A percentile compares a stretch with the other conserved stretches of the same genome.
Evolutionary conservation across 2,797 vertebrate species (phyloP).

Genomic region (Chelmon rostratus): DNA sequence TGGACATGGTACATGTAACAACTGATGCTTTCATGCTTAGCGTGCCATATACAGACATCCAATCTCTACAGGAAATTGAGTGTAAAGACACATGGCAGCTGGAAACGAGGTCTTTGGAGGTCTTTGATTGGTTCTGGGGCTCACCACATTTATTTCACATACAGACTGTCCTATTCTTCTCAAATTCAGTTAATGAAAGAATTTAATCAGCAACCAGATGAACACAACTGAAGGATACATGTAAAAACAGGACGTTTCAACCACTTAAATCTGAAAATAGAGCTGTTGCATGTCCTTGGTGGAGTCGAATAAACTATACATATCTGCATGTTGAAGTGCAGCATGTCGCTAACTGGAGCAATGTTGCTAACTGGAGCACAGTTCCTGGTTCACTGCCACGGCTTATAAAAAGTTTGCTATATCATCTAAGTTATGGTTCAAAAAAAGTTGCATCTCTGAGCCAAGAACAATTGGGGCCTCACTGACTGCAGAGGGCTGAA

Average conservation of each 20-base stretch:
- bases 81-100: too few species aligned
- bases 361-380: conserved; percentile 71
- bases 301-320: not conserved
- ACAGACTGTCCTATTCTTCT: not conserved
- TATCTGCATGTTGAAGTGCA: conserved; percentile 41
- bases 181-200: not conserved
- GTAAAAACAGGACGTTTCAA: not conserved
- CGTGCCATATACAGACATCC: not conserved
- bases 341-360: conserved; percentile 69
- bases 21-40: not conserved
- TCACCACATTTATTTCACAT: not conserved
- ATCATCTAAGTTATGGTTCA: conserved; percentile 48
- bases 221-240: not conserved
- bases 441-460: conserved; percentile 42
- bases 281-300: not conserved
- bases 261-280: not conserved
- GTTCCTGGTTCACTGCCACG: conserved; percentile 56
- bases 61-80: too few species aligned
- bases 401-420: conserved; percentile 55
- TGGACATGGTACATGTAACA: not conserved
- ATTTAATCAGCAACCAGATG: not conserved
- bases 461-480: conserved; percentile 55
- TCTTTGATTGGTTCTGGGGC: not conserved
- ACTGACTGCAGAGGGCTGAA: conserved; percentile 32
- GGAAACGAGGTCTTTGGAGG: too few species aligned